Evolutionary conservation across 2,797 vertebrate species (phyloP), one percentile per base, ranked within the genome.

Genomic region (Iguana delicatissima): DNA sequence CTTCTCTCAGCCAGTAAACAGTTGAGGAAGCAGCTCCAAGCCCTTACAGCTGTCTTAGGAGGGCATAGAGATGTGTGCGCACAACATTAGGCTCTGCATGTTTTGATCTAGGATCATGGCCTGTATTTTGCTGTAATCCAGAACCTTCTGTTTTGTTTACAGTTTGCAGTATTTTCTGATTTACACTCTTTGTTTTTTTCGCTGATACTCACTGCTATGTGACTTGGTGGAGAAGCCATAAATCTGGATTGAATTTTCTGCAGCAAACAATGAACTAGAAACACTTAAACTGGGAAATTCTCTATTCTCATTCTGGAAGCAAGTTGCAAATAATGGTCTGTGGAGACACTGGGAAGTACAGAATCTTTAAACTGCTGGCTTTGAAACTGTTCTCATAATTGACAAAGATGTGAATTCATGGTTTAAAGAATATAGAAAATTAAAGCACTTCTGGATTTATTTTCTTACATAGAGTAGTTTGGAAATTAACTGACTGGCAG

Each of bases 381-480:
- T 85, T 55, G 85, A 89, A 91, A 29, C 85, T 67, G 80, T 74
- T 82, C 50, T 93, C 50, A 32, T 73, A 91, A 22, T 24, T n/a
- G n/a, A 55, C 89, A 32, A 16, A 0, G 0, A 0, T 29, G 52
- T 52, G 80, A 86, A 38, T 72, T 86, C 69, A 35, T 77, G 38
- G 62, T 90, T 84, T 92, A 67, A 67, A 52, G 18, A 18, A 82
- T n/a, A 50, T 82, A 52, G 5, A 85, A 69, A 57, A 55, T 26
- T 42, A 55, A 79, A 35, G 42, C 74, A 85, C 80, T 38, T n/a
- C 67, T 0, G 0, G 87, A 82, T 85, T 79, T 42, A 14, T 32
- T 52, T 24, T 80, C 74, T 73, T 80, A 29, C 10, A 0, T 26
- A 12, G 0, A 6, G 42, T 24, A 84, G 85, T 91, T 89, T 5